These are phyloP conservation scores for Pantherophis guttatus DNA, from an alignment of 2,113 vertebrate genomes.

Conservation along the genomic window DNA sequence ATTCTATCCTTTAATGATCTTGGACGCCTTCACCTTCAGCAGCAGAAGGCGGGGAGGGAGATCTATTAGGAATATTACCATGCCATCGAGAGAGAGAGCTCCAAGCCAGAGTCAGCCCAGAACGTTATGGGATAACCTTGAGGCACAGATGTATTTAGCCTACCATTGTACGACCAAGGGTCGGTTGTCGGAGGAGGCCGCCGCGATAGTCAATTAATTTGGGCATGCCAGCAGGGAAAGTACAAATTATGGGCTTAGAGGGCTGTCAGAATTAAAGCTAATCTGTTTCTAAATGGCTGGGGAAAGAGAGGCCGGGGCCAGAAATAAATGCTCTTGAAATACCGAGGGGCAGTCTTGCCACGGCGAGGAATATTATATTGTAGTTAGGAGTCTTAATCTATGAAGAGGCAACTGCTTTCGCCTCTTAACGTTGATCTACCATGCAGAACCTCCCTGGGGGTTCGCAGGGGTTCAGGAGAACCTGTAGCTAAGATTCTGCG, in stretches of 20 bases:
- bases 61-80: conserved; percentile 7
- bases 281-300: conserved; percentile 57
- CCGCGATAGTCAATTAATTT: conserved; percentile 57
- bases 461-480: too few relatives aligned
- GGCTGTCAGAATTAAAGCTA: conserved; percentile 61
- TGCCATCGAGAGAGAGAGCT: neutral
- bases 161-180: conserved; percentile 34
- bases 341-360: conserved; percentile 4
- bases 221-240: conserved; percentile 50
- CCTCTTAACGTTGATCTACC: neutral
- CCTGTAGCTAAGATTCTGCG: too few relatives aligned
- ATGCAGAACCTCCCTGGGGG: neutral
- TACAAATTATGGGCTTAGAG: conserved; percentile 49
- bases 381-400: neutral
- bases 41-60: neutral
- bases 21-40: conserved; percentile 9
- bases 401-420: neutral
- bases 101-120: neutral
- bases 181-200: conserved; percentile 35
- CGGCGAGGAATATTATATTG: neutral
- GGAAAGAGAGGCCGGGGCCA: neutral
- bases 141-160: conserved; percentile 6
- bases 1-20: neutral
- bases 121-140: neutral
- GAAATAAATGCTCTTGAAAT: neutral